Base-by-base conservation (phyloP, 1,140 invertebrate genomes). In the Mesaphorura yosii region DNA sequence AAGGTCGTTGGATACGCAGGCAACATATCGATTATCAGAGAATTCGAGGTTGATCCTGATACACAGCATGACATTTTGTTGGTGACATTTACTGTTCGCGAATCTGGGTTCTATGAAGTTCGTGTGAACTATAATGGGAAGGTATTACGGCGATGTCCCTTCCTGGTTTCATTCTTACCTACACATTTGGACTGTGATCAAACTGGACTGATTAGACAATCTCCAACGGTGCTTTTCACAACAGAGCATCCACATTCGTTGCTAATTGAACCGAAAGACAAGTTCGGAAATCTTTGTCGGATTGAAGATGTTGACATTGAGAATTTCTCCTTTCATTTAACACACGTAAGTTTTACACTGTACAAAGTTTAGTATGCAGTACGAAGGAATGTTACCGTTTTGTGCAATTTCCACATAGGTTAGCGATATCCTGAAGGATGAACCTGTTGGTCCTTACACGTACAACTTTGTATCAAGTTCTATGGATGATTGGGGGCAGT, bases 101-200 rank as follows among this genome's bases (percentile, higher is more conserved):
- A 58, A 38, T 39, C 60, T 37, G 60, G 60, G 2, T 51, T 55
- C 34, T 62, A 62, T 48, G 26, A 52, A 27, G 50, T 62, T 23
- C 46, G 57, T 15, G 51, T 59, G 6, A 31, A 51, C 14, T 54
- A 51, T 42, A 38, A 57, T 14, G 46, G 53, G 20, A 31, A 37
- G 5, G 48, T 53, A 34, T 22, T 62, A 14, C n/a, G 37, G 12
- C 48, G 49, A 6, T 56, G 56, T 46, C 60, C 60, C 14, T 41
- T 56, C 40, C 44, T 49, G 14, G 40, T 49, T 1, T 29, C 53
- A 10, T 62, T 62, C 26, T 25, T 46, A 4, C 47, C 60, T 28
- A 29, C 53, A 15, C 22, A 40, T 6, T 20, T 62, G 5, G 56
- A 62, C 19, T 26, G 50, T 1, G 48, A 51, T 26, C 56, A 62